These are phyloP conservation scores for Criorhina ranunculi DNA, from an alignment of 2,888 invertebrate species.

Conservation along the genomic window DNA sequence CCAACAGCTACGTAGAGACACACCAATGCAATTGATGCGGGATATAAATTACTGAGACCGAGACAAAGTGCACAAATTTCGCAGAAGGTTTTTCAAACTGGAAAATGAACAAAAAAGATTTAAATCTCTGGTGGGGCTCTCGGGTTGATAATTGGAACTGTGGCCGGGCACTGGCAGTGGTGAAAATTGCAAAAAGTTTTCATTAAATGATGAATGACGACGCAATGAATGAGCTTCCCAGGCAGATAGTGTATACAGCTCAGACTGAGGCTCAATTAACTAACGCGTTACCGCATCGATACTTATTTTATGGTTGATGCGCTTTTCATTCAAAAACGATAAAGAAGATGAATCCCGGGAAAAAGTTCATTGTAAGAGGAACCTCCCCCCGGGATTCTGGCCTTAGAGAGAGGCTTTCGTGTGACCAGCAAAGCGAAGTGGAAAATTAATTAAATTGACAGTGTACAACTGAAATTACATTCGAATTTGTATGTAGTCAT, in stretches of 20 bases:
- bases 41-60: conserved; percentile 45
- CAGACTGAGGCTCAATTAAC: conserved; percentile 65
- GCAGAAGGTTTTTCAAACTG: conserved; percentile 36
- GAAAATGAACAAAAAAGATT: too few species aligned
- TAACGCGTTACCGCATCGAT: conserved; percentile 71
- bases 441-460: conserved; percentile 72
- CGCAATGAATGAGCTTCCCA: conserved; percentile 71
- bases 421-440: conserved; percentile 50
- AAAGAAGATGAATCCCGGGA: conserved; percentile 7
- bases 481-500: conserved; percentile 30
- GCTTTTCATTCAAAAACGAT: conserved; percentile 53
- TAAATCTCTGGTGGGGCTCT: conserved; percentile 38
- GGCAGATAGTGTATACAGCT: conserved; percentile 46
- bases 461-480: conserved; percentile 45
- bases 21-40: conserved; percentile 48
- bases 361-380: conserved; percentile 24
- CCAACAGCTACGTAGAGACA: conserved; percentile 8
- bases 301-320: conserved; percentile 67
- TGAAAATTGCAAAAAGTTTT: conserved; percentile 37
- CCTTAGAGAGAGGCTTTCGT: conserved; percentile 32
- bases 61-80: conserved; percentile 58
- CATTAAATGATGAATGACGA: conserved; percentile 69
- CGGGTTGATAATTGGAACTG: conserved; percentile 14
- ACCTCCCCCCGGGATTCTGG: not conserved
- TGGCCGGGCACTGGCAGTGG: not conserved